Conservation (phyloP, 2,888 invertebrate species). For the Megalurothrips usitatus region DNA sequence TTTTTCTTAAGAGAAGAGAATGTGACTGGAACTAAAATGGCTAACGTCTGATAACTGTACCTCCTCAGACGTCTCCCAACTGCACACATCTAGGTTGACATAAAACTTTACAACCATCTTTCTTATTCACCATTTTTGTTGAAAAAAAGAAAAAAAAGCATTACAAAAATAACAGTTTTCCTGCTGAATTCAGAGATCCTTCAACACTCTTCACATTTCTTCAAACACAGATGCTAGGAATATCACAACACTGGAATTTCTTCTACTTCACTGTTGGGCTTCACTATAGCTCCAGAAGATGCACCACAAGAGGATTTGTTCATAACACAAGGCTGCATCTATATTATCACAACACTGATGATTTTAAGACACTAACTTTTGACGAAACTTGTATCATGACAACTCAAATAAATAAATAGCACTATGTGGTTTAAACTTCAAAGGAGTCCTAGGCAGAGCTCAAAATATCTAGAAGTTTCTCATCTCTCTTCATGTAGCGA, state of each 20-base stretch:
- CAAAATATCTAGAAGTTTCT: too few relatives aligned
- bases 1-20: not conserved
- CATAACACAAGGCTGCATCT: not conserved
- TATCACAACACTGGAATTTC: slow-evolving; percentile 26
- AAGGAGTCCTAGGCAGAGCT: too few relatives aligned
- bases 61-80: slow-evolving; percentile 1
- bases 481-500: too few relatives aligned
- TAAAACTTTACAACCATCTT: not conserved
- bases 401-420: not conserved
- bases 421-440: not conserved
- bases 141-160: not conserved
- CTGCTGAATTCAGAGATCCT: not conserved
- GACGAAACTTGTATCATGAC: not conserved
- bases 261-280: not conserved
- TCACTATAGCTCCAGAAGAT: not conserved
- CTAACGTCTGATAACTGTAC: not conserved
- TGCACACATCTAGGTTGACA: not conserved
- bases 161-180: slow-evolving; percentile 18
- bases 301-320: not conserved
- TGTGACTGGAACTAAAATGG: slow-evolving; percentile 24
- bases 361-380: not conserved
- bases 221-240: not conserved
- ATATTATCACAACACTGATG: not conserved
- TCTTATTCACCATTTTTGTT: not conserved
- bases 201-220: not conserved